Evolutionary conservation across 2,113 vertebrate genomes (phyloP).

Genomic region (Marmota flaviventris): DNA sequence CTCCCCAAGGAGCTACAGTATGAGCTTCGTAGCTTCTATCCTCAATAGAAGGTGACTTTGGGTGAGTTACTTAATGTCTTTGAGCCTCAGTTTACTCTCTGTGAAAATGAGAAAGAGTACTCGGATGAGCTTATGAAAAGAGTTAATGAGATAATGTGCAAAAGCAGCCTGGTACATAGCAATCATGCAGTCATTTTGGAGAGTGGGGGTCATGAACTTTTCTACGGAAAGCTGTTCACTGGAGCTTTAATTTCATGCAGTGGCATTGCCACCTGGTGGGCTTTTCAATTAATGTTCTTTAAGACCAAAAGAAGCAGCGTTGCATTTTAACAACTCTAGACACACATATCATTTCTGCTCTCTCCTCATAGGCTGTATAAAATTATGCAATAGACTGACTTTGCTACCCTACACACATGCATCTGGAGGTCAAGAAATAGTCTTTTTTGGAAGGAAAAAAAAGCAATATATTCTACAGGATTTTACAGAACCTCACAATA

Average conservation of each 20-base stretch:
- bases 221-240: not conserved
- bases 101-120: not conserved
- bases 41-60: not conserved
- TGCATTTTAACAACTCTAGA: conserved; percentile 46
- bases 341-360: not conserved
- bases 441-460: not conserved
- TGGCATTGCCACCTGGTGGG: conserved; percentile 34
- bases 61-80: not conserved
- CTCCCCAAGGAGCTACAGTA: not conserved
- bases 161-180: not conserved
- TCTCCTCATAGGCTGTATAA: not conserved
- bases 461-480: not conserved
- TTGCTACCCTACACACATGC: not conserved
- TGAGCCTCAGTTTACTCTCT: not conserved
- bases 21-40: not conserved
- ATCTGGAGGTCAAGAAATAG: not conserved
- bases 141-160: not conserved
- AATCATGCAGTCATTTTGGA: not conserved
- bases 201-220: not conserved
- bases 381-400: not conserved
- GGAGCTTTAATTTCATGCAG: not conserved
- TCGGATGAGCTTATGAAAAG: conserved; percentile 47
- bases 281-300: conserved; percentile 2
- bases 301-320: not conserved
- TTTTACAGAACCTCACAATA: not conserved